Conservation (phyloP, 2,797 vertebrate genomes). For the Malacoctenus gilli region DNA sequence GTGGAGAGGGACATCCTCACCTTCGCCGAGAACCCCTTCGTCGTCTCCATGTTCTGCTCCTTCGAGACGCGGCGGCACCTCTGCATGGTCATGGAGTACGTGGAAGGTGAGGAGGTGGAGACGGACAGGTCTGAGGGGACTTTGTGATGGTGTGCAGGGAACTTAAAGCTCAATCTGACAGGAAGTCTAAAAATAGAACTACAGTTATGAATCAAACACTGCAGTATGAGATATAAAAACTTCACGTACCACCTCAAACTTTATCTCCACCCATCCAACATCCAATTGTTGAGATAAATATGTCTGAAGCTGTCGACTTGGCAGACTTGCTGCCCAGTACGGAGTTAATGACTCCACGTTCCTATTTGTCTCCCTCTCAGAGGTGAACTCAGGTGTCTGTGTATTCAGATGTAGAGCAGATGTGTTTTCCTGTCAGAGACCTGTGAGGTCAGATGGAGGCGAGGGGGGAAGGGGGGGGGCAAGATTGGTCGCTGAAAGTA, state of each 20-base stretch:
- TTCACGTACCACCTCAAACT: no score
- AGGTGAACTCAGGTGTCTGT: not conserved
- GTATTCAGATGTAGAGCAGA: not conserved
- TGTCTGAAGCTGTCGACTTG: no score
- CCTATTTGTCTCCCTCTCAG: not conserved
- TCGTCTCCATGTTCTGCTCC: conserved; percentile 96
- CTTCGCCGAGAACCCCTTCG: conserved; percentile 94
- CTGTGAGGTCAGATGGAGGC: not conserved
- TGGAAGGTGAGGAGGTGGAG: conserved; percentile 83
- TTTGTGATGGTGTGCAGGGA: no score
- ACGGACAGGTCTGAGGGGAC: no score
- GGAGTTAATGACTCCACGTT: not conserved
- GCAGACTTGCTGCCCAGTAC: not conserved
- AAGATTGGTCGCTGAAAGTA: not conserved
- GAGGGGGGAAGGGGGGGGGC: no score
- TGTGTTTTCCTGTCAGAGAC: not conserved
- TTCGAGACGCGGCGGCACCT: conserved; percentile 92
- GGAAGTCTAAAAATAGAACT: no score
- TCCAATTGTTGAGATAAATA: no score
- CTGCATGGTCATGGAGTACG: conserved; percentile 97
- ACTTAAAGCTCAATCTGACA: no score
- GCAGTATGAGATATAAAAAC: no score
- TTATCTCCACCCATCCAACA: no score
- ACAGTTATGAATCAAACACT: no score
- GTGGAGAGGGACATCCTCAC: conserved; percentile 95